A percentile compares a stretch with the other conserved stretches of the same genome.
These are phyloP conservation scores for Colletes gigas DNA, from an alignment of 1,140 invertebrate species.

Conservation along the genomic window DNA sequence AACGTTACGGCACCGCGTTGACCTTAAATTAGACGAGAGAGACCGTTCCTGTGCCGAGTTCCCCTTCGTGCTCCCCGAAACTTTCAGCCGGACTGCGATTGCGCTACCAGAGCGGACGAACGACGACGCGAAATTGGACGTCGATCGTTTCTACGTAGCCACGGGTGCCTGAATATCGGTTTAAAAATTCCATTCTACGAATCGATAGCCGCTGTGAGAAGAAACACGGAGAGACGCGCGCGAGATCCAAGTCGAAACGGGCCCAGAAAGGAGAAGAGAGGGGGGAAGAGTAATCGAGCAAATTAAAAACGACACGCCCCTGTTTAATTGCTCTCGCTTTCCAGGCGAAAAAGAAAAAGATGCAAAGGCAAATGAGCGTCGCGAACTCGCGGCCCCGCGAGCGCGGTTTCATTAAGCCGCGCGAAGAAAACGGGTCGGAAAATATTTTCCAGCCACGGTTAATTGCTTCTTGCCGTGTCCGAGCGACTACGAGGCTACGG, in stretches of 20 bases:
- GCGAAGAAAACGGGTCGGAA: not conserved
- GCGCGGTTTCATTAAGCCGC: conserved; percentile 5
- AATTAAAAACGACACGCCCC: conserved; percentile 19
- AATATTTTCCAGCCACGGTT: conserved; percentile 26
- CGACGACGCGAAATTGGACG: not conserved
- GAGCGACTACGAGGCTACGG: not conserved
- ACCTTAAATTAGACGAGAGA: conserved; percentile 66
- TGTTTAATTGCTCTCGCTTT: conserved; percentile 19
- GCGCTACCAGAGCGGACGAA: not conserved
- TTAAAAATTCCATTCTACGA: no score
- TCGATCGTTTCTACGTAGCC: not conserved
- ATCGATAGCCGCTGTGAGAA: no score
- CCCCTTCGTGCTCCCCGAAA: conserved; percentile 31
- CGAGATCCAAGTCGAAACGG: not conserved
- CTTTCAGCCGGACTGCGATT: not conserved
- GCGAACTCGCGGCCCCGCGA: no score
- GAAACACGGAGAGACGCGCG: not conserved
- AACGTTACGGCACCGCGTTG: conserved; percentile 60
- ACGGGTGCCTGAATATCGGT: no score
- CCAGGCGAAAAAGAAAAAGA: not conserved
- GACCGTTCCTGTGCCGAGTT: not conserved
- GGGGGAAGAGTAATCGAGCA: not conserved
- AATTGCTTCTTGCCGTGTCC: conserved; percentile 16
- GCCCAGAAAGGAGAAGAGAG: not conserved
- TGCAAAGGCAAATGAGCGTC: no score